Evolutionary conservation across 2,888 invertebrate species (phyloP).

Genomic region (Baronia brevicornis): DNA sequence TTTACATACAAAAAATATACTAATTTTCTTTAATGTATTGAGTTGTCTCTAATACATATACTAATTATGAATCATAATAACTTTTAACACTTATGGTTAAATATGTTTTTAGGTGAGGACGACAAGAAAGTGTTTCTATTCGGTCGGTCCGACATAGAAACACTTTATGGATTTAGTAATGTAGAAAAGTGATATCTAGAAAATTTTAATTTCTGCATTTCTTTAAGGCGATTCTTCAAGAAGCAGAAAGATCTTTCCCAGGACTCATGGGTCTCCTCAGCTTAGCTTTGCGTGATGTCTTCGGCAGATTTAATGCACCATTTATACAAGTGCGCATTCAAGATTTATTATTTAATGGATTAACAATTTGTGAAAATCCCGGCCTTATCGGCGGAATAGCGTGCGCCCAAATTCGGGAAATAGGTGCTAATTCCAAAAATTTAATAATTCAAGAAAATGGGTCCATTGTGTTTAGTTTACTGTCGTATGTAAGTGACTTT

Average conservation of each 20-base stretch:
- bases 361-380: slow-evolving; percentile 65
- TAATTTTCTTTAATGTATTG: no score
- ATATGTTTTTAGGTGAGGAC: no score
- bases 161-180: no score
- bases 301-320: slow-evolving; percentile 53
- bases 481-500: slow-evolving; percentile 78
- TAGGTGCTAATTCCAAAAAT: slow-evolving; percentile 62
- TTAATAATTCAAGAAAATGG: slow-evolving; percentile 65
- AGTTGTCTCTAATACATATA: no score
- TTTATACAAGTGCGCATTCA: slow-evolving; percentile 70
- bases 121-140: no score
- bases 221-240: slow-evolving; percentile 77
- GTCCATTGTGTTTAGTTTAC: slow-evolving; percentile 72
- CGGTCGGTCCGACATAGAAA: no score
- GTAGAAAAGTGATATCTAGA: no score
- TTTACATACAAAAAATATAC: no score
- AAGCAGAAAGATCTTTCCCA: slow-evolving; percentile 60
- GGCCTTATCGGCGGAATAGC: slow-evolving; percentile 52
- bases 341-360: slow-evolving; percentile 78
- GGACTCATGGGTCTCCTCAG: slow-evolving; percentile 40
- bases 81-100: no score
- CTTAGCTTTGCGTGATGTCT: slow-evolving; percentile 43
- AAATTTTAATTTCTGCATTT: no score
- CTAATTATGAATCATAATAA: no score
- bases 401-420: slow-evolving; percentile 56